Percentiles rank a stretch among this genome's conserved stretches.
These are phyloP conservation scores for Patella caerulea DNA, from an alignment of 2,888 invertebrate species.

Conservation along the genomic window DNA sequence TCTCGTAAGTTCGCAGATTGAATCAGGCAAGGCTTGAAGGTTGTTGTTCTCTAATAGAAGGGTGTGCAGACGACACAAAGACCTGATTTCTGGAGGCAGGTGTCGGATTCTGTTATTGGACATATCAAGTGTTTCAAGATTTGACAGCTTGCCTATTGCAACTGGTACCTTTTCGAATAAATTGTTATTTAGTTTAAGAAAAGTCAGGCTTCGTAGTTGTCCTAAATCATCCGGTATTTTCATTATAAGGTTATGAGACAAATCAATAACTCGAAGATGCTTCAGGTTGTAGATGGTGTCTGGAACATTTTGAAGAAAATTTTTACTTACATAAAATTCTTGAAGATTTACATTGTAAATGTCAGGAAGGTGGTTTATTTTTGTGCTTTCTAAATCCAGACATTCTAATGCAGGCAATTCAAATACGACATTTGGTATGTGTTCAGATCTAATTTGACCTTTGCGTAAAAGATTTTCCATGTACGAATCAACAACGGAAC, in stretches of 20 bases:
- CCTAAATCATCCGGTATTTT: conserved; percentile 63
- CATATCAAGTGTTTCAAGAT: conserved; percentile 62
- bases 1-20: conserved; percentile 62
- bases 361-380: conserved; percentile 69
- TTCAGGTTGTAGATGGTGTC: conserved; percentile 56
- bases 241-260: conserved; percentile 64
- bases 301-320: conserved; percentile 64
- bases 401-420: conserved; percentile 65
- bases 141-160: conserved; percentile 56
- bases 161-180: conserved; percentile 57
- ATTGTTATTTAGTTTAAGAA: conserved; percentile 58
- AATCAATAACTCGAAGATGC: conserved; percentile 56
- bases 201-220: conserved; percentile 53
- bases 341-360: conserved; percentile 55
- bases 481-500: conserved; percentile 66
- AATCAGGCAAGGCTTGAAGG: conserved; percentile 59
- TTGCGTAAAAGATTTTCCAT: conserved; percentile 67
- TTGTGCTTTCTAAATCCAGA: conserved; percentile 68
- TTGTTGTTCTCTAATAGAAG: conserved; percentile 61
- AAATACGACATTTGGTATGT: conserved; percentile 70
- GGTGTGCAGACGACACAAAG: conserved; percentile 56
- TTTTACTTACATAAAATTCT: conserved; percentile 64
- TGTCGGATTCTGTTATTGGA: conserved; percentile 59
- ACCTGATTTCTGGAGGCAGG: conserved; percentile 61
- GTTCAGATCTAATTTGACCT: conserved; percentile 70